Evolutionary conservation across 2,797 vertebrate species (phyloP).

Genomic region (Leptodactylus fallax): DNA sequence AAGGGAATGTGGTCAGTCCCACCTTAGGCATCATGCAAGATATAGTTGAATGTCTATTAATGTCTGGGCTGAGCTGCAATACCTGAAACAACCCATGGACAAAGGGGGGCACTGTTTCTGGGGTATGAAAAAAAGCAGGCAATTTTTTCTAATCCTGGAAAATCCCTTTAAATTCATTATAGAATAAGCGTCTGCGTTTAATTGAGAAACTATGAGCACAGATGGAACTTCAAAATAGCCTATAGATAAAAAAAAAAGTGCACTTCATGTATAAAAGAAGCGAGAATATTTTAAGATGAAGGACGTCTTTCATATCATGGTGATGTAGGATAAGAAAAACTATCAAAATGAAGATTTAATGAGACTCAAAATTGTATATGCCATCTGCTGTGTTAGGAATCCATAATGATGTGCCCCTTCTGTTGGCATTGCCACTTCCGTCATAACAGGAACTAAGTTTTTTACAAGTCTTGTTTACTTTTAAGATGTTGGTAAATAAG

Average conservation of each 20-base stretch:
- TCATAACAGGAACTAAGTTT: constrained; percentile 7
- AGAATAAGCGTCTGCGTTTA: background rate
- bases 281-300: constrained; percentile 27
- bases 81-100: background rate
- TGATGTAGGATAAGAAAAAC: background rate
- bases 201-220: background rate
- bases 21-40: too few relatives aligned
- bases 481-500: constrained; percentile 27
- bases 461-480: constrained; percentile 10
- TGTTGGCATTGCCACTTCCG: constrained; percentile 34
- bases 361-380: constrained; percentile 39
- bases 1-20: too few relatives aligned
- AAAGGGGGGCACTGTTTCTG: background rate
- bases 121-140: background rate
- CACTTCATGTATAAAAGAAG: background rate
- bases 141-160: background rate
- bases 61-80: background rate
- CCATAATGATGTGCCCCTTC: constrained; percentile 31
- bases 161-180: background rate
- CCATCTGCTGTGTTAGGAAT: constrained; percentile 53
- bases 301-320: background rate
- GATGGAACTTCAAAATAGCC: constrained; percentile 40
- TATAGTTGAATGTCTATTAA: too few relatives aligned
- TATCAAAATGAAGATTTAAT: constrained; percentile 42
- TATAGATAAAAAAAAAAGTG: constrained; percentile 4